A percentile compares a stretch with the other conserved stretches of the same genome.
phyloP scores from a whole-genome alignment of 2,113 vertebrate genomes.

The Pao palembangensis region DNA sequence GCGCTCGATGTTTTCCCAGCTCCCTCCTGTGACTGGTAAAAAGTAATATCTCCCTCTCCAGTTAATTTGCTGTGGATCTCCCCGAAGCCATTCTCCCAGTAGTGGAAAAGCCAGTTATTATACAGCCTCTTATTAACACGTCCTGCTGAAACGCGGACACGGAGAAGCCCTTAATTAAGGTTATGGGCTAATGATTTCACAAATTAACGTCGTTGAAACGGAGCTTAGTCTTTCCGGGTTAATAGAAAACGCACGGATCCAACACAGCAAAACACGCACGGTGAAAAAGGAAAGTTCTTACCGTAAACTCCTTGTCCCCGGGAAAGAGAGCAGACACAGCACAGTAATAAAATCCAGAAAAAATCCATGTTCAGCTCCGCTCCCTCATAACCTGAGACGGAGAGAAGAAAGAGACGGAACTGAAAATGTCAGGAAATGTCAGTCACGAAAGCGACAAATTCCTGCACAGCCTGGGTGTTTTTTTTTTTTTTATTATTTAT shows the following conservation, averaged over 20 bases:
- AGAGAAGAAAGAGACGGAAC: not conserved
- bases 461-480: no score
- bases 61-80: conserved; percentile 48
- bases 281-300: conserved; percentile 56
- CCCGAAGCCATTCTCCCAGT: conserved; percentile 34
- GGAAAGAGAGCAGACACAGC: conserved; percentile 62
- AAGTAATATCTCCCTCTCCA: conserved; percentile 45
- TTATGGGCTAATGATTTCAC: conserved; percentile 38
- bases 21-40: conserved; percentile 31
- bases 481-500: no score
- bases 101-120: conserved; percentile 43
- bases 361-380: conserved; percentile 78
- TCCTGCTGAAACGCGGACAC: conserved; percentile 8
- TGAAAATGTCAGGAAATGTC: no score
- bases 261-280: not conserved
- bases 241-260: conserved; percentile 22
- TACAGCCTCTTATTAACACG: conserved; percentile 20
- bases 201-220: conserved; percentile 19
- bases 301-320: conserved; percentile 79
- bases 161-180: conserved; percentile 37
- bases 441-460: no score
- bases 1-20: conserved; percentile 48
- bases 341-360: conserved; percentile 81
- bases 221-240: conserved; percentile 26
- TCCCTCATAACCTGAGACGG: conserved; percentile 74